Base-by-base conservation (phyloP, 2,888 invertebrate genomes). In the Pterobdella sp. region DNA sequence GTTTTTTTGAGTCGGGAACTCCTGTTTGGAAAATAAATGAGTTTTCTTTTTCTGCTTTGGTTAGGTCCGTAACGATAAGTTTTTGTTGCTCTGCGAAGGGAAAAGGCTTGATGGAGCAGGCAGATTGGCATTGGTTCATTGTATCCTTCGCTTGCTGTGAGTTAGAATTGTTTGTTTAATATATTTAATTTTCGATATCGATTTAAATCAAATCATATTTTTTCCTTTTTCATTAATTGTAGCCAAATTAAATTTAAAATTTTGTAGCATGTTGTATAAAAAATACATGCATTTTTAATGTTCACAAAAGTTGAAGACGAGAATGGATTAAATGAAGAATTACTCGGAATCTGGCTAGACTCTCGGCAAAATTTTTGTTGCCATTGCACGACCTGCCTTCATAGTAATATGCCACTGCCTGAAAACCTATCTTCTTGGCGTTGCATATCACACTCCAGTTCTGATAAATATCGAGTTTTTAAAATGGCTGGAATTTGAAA, bases 21-120 rank as follows among this genome's bases (percentile, higher is more conserved):
- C 93, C 89, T 85, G 94, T 97, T 85, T 98, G 97, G 85, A 98
- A 98, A 75, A 87, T 97, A 84, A 97, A 96, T 86, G 97, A 94
- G 85, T 98, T 98, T 85, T 98, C 97, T 84, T 94, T 94, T 80
- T 88, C 88, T 0, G 93, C 94, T 79, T 91, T 90, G 0, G 88
- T 88, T 31, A 52, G 35, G 1, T 71, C 71, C 1, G 34, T 71
- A n/a, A 63, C 71, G n/a, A 71, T 60, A 14, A 71, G 63, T 35
- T 71, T 71, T n/a, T 60, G 60, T 63, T 63, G 60, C 22, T n/a
- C 71, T 3, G 34, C 26, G 37, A 63, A 71, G 4, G 63, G 71
- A 29, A 71, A 71, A 26, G 71, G 71, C 31, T 71, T 71, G 60
- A 56, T 56, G 1, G 63, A 35, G 18, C 26, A 63, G 10, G 26